A percentile compares a stretch with the other conserved stretches of the same genome.
Evolutionary conservation across 1,140 invertebrate species (phyloP).

Genomic region (Dinoponera quadriceps): DNA sequence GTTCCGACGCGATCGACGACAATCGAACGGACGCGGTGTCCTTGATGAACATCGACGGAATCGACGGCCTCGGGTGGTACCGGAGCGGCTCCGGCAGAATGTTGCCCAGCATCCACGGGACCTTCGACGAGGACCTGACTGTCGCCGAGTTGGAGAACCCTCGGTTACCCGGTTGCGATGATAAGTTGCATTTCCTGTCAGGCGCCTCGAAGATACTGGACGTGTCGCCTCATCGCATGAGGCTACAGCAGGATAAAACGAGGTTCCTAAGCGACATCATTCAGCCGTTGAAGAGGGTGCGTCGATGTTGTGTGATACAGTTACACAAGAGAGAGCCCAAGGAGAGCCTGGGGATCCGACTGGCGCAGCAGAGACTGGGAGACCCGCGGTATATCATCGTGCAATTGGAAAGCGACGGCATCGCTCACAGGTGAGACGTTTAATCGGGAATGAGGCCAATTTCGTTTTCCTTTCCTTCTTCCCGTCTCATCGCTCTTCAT

Average conservation of each 20-base stretch:
- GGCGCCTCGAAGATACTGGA: slow-evolving; percentile 46
- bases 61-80: slow-evolving; percentile 83
- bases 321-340: slow-evolving; percentile 87
- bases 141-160: slow-evolving; percentile 42
- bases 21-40: slow-evolving; percentile 32
- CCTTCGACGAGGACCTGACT: slow-evolving; percentile 63
- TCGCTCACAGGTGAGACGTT: slow-evolving; percentile 88
- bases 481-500: too few relatives aligned
- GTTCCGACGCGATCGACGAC: slow-evolving; percentile 8
- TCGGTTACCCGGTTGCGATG: slow-evolving; percentile 60
- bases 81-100: slow-evolving; percentile 81
- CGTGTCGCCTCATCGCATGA: slow-evolving; percentile 78
- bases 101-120: slow-evolving; percentile 82
- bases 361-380: slow-evolving; percentile 88
- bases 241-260: slow-evolving; percentile 83
- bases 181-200: slow-evolving; percentile 34
- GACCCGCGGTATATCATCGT: slow-evolving; percentile 93
- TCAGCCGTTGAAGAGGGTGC: slow-evolving; percentile 78
- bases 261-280: slow-evolving; percentile 83
- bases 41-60: slow-evolving; percentile 62
- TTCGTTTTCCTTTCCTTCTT: too few relatives aligned
- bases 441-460: not conserved
- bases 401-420: slow-evolving; percentile 92
- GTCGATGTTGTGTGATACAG: slow-evolving; percentile 80
- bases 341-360: slow-evolving; percentile 89